A percentile compares a stretch with the other conserved stretches of the same genome.
Conservation (phyloP, 2,113 vertebrate species). For the Copsychus sechellarum region DNA sequence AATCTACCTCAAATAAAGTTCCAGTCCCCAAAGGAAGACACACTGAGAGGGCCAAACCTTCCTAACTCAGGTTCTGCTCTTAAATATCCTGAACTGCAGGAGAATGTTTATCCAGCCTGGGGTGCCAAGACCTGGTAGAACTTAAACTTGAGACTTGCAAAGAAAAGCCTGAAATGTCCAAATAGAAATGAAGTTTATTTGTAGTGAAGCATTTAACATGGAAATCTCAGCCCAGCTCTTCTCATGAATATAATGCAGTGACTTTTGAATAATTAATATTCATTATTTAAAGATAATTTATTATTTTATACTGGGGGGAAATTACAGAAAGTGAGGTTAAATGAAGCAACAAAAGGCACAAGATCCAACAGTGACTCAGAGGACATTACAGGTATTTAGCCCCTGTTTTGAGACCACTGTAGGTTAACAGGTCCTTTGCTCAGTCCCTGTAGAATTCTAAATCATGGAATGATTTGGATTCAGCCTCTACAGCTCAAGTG, state of each 20-base stretch:
- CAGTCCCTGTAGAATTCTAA: background rate
- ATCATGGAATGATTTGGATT: background rate
- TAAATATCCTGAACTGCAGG: constrained; percentile 15
- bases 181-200: background rate
- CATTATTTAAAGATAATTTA: background rate
- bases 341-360: background rate
- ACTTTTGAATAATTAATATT: background rate
- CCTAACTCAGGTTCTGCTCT: constrained; percentile 21
- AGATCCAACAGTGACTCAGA: background rate
- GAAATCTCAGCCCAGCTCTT: background rate
- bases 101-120: background rate
- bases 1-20: background rate
- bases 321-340: background rate
- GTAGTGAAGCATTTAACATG: background rate
- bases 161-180: background rate
- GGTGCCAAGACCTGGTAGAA: constrained; percentile 9
- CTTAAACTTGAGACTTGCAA: background rate
- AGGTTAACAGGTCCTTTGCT: background rate
- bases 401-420: background rate
- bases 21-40: background rate
- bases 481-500: background rate
- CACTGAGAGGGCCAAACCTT: background rate
- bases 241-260: background rate
- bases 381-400: background rate
- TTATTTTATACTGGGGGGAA: background rate